phyloP scores from a whole-genome alignment of 2,113 vertebrate species.

The Lepidothrix coronata region DNA sequence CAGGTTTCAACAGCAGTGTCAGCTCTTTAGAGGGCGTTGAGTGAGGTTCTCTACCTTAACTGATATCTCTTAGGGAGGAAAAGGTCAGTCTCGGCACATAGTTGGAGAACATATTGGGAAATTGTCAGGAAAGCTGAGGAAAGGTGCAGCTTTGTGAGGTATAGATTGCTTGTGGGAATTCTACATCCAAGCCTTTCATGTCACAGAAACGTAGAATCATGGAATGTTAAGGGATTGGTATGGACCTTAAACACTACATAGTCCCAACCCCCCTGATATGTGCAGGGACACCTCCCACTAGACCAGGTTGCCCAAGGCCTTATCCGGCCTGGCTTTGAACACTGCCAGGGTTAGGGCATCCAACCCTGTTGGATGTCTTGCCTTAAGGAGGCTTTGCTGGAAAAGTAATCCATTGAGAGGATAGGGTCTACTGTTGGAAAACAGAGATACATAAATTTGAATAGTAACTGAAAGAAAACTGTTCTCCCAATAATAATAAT shows the following conservation, averaged over 20 bases:
- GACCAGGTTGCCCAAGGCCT: not conserved
- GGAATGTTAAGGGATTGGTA: not conserved
- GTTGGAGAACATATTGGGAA: not conserved
- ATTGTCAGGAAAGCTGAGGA: not conserved
- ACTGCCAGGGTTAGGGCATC: not conserved
- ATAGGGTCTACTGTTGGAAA: not conserved
- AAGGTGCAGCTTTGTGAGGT: not conserved
- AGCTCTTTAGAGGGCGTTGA: accelerated
- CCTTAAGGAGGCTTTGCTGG: not conserved
- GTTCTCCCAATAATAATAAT: not conserved
- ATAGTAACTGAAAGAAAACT: not conserved
- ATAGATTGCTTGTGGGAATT: not conserved
- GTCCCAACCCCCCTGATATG: not conserved
- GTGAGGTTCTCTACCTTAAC: not conserved
- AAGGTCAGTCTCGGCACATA: not conserved
- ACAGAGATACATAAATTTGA: not conserved
- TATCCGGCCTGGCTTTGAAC: not conserved
- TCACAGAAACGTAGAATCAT: not conserved
- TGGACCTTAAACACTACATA: accelerated
- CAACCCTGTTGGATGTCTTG: not conserved
- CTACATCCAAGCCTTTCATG: not conserved
- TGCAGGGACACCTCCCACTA: not conserved
- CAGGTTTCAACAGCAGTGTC: not conserved
- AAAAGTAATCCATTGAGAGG: not conserved
- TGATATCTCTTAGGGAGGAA: not conserved